A percentile compares a stretch with the other conserved stretches of the same genome.
Evolutionary conservation across 2,797 vertebrate species (phyloP).

Genomic region (Sebastes taczanowskii): DNA sequence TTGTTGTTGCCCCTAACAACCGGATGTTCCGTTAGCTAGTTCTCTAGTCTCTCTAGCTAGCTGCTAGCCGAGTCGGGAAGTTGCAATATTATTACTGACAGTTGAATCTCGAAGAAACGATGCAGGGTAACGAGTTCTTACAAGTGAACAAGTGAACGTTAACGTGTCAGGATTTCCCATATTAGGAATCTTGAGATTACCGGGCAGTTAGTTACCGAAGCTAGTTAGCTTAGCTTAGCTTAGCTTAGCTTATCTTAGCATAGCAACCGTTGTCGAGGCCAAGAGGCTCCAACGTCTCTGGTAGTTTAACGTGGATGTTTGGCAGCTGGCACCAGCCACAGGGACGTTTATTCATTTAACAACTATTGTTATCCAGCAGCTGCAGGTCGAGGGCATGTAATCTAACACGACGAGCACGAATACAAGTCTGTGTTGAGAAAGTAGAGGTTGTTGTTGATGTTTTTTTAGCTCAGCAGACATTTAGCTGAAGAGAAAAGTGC

Average conservation of each 20-base stretch:
- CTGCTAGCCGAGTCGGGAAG: constrained; percentile 14
- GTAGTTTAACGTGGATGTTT: constrained; percentile 53
- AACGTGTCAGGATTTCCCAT: neutral
- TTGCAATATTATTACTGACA: constrained; percentile 4
- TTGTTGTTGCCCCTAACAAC: constrained; percentile 40
- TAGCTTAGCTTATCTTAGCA: constrained; percentile 54
- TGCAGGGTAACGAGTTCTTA: neutral
- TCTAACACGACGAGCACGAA: neutral
- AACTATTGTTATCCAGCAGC: neutral
- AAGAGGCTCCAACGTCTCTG: constrained; percentile 15
- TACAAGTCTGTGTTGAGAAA: neutral
- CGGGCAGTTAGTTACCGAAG: neutral
- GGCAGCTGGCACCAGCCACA: neutral
- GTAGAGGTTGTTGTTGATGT: constrained; percentile 28
- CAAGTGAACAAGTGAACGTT: neutral
- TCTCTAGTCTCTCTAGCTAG: neutral
- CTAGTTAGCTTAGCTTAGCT: constrained; percentile 43
- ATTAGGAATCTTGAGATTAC: neutral
- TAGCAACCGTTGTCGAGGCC: constrained; percentile 37
- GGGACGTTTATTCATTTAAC: neutral
- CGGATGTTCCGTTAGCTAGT: constrained; percentile 14
- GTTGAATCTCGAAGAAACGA: neutral
- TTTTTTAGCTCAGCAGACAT: constrained; percentile 43
- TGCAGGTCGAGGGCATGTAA: constrained; percentile 27
- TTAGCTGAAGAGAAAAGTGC: constrained; percentile 44